Evolutionary conservation across 2,888 invertebrate genomes (phyloP).

Genomic region (Pimpla rufipes): DNA sequence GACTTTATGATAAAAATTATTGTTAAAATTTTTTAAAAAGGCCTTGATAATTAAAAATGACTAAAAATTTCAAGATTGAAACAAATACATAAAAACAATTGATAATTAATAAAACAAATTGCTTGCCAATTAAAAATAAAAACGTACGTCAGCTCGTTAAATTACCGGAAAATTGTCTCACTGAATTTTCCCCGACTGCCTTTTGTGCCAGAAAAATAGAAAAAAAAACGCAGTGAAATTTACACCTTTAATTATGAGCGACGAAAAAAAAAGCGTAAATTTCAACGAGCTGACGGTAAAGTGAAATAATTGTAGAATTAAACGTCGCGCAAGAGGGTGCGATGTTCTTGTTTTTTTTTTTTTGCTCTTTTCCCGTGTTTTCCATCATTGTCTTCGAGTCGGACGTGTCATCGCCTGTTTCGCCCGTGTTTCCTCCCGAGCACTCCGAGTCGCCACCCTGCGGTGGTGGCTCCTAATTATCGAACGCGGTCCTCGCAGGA

Average conservation of each 20-base stretch:
- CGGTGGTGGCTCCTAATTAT: conserved; percentile 49
- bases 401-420: background rate
- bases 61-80: too few relatives aligned
- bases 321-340: conserved; percentile 12
- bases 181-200: too few relatives aligned
- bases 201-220: background rate
- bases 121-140: background rate
- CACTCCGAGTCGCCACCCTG: background rate
- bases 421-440: background rate
- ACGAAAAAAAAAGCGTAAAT: background rate
- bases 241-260: background rate
- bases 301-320: background rate
- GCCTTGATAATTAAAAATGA: too few relatives aligned
- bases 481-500: conserved; percentile 32
- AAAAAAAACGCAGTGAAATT: background rate
- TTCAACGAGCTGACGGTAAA: background rate
- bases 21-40: too few relatives aligned
- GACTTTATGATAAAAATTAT: too few relatives aligned
- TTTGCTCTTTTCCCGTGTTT: too few relatives aligned
- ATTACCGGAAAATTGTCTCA: too few relatives aligned
- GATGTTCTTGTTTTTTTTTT: background rate
- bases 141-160: background rate
- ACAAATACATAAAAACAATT: too few relatives aligned
- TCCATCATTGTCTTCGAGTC: background rate
- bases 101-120: background rate